phyloP scores from a whole-genome alignment of 2,113 vertebrate species.

The Hippocampus zosterae region DNA sequence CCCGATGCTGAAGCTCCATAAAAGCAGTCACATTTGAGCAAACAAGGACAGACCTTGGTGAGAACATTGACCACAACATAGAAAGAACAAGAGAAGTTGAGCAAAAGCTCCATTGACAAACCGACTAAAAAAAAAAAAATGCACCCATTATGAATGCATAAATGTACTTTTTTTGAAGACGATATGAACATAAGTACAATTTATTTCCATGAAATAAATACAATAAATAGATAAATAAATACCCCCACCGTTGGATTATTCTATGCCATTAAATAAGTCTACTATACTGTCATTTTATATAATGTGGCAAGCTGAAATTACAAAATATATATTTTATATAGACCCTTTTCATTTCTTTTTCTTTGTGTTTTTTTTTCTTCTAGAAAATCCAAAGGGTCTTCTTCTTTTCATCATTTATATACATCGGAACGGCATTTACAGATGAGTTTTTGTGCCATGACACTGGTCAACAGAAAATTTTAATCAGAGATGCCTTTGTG shows the following conservation, averaged over 20 bases:
- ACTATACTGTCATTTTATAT: slow-evolving; percentile 51
- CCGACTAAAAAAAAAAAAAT: slow-evolving; percentile 42
- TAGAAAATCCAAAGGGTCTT: slow-evolving; percentile 52
- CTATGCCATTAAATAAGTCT: slow-evolving; percentile 50
- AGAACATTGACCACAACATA: slow-evolving; percentile 64
- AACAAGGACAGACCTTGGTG: slow-evolving; percentile 54
- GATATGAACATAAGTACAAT: slow-evolving; percentile 43
- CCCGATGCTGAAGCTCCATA: slow-evolving; percentile 40
- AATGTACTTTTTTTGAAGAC: slow-evolving; percentile 41
- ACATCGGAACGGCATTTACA: slow-evolving; percentile 50
- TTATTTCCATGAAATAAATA: slow-evolving; percentile 48
- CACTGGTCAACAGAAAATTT: too few relatives aligned
- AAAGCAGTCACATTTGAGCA: slow-evolving; percentile 46
- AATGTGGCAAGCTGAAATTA: slow-evolving; percentile 55
- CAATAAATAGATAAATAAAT: slow-evolving; percentile 60
- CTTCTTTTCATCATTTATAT: slow-evolving; percentile 51
- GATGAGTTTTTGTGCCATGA: slow-evolving; percentile 18
- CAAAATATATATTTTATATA: slow-evolving; percentile 65
- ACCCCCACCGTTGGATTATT: slow-evolving; percentile 34
- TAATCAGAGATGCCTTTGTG: too few relatives aligned
- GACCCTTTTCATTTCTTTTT: slow-evolving; percentile 4
- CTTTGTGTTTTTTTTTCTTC: slow-evolving; percentile 17
- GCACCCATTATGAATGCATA: slow-evolving; percentile 34
- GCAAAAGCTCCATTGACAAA: slow-evolving; percentile 47
- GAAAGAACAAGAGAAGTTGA: slow-evolving; percentile 48